Conservation (phyloP, 2,888 invertebrate genomes). For the Netelia melanura region DNA sequence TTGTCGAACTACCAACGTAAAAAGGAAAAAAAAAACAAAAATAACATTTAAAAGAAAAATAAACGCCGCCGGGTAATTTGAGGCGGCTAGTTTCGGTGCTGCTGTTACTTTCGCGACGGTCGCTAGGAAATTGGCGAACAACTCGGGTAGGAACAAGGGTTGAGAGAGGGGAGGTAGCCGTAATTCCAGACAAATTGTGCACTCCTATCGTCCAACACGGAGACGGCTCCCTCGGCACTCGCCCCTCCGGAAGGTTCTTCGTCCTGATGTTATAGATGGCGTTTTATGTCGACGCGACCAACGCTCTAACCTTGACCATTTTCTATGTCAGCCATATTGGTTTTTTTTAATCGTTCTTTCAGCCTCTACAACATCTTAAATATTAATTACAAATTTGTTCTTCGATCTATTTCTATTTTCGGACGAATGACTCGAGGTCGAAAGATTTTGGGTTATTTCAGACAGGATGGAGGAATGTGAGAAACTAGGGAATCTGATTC, state of each 20-base stretch:
- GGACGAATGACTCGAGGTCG: not conserved
- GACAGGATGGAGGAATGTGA: too few relatives aligned
- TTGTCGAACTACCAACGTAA: not conserved
- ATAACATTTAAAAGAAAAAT: constrained; percentile 27
- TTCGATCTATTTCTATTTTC: not conserved
- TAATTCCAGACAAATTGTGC: constrained; percentile 68
- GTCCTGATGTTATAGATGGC: constrained; percentile 38
- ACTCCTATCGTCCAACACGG: constrained; percentile 42
- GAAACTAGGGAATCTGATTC: too few relatives aligned
- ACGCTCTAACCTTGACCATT: not conserved
- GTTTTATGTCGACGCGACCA: not conserved
- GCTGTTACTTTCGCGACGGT: constrained; percentile 23
- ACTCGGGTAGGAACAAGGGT: constrained; percentile 29
- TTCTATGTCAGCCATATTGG: not conserved
- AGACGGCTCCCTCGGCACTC: constrained; percentile 11
- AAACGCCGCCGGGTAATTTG: constrained; percentile 58
- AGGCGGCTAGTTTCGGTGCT: constrained; percentile 25
- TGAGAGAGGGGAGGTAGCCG: constrained; percentile 30
- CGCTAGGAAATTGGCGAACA: constrained; percentile 61
- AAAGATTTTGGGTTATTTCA: not conserved
- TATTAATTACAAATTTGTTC: not conserved
- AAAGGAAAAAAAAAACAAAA: not conserved
- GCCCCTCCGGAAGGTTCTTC: constrained; percentile 34
- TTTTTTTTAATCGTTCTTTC: not conserved
- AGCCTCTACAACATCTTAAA: not conserved